Conservation (phyloP, 2,797 vertebrate species). For the Microctenopoma lineatum region DNA sequence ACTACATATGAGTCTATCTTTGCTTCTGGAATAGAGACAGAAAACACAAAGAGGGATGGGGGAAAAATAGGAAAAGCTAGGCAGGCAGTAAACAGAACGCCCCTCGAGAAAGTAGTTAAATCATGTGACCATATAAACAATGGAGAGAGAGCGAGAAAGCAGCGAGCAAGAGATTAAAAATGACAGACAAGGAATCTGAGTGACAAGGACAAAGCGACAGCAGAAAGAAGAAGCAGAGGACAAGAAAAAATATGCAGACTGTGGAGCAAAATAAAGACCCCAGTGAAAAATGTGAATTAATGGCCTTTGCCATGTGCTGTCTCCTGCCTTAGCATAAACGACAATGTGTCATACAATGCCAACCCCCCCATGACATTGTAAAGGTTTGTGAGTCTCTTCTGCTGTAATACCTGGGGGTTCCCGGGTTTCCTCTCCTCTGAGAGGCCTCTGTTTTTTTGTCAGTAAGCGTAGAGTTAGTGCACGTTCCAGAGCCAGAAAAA, state of each 20-base stretch:
- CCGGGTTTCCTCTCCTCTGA: not conserved
- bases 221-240: slow-evolving; percentile 3
- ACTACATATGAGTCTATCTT: slow-evolving; percentile 20
- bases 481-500: slow-evolving; percentile 23
- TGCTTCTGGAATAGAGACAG: slow-evolving; percentile 18
- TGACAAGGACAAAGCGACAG: slow-evolving; percentile 55
- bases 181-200: slow-evolving; percentile 57
- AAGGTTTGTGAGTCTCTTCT: not conserved
- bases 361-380: slow-evolving; percentile 6
- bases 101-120: slow-evolving; percentile 22
- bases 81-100: slow-evolving; percentile 10
- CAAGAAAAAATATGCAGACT: slow-evolving; percentile 45
- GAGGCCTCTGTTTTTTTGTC: slow-evolving; percentile 23
- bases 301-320: slow-evolving; percentile 43
- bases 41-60: not conserved
- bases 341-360: slow-evolving; percentile 31
- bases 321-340: slow-evolving; percentile 37
- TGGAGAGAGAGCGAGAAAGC: not conserved
- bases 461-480: slow-evolving; percentile 3
- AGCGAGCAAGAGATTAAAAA: slow-evolving; percentile 39
- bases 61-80: not conserved
- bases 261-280: slow-evolving; percentile 30
- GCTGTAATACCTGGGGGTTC: slow-evolving; percentile 5
- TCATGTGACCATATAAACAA: slow-evolving; percentile 29
- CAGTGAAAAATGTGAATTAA: slow-evolving; percentile 34